A percentile compares a stretch with the other conserved stretches of the same genome.
phyloP scores from a whole-genome alignment of 2,888 invertebrate species.

The Rhamphomyia laevipes region DNA sequence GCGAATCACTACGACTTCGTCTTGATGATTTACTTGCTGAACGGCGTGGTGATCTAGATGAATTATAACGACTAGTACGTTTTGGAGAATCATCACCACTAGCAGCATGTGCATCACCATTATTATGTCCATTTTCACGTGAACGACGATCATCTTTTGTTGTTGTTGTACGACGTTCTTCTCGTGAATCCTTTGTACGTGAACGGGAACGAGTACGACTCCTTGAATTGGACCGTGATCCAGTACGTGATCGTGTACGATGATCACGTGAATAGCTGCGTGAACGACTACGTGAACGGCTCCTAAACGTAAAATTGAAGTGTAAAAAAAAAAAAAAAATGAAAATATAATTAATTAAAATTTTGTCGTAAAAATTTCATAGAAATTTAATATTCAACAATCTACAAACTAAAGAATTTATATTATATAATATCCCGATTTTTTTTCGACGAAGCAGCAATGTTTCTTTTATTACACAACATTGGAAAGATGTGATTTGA shows the following conservation, averaged over 20 bases:
- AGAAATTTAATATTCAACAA: no score
- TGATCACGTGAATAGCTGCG: conserved; percentile 49
- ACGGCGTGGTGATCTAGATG: conserved; percentile 10
- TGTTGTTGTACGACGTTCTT: conserved; percentile 3
- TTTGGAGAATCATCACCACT: conserved; percentile 9
- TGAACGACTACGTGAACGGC: conserved; percentile 48
- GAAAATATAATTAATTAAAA: no score
- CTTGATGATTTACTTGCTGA: background rate
- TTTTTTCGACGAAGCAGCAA: no score
- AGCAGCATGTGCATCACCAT: background rate
- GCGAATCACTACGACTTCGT: background rate
- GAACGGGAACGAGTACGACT: conserved; percentile 25
- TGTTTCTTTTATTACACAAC: no score
- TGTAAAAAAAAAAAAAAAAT: no score
- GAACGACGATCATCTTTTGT: conserved; percentile 4
- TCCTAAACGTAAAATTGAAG: conserved; percentile 6
- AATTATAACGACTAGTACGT: conserved; percentile 10
- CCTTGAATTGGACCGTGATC: conserved; percentile 39
- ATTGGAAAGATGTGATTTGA: no score
- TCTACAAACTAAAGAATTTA: no score
- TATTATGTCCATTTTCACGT: conserved; percentile 11
- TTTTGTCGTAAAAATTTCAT: no score
- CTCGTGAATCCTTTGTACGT: conserved; percentile 32
- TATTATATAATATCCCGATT: no score
- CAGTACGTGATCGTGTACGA: conserved; percentile 34